Base-by-base conservation (phyloP, 2,888 invertebrate species). In the Magallana nippona region DNA sequence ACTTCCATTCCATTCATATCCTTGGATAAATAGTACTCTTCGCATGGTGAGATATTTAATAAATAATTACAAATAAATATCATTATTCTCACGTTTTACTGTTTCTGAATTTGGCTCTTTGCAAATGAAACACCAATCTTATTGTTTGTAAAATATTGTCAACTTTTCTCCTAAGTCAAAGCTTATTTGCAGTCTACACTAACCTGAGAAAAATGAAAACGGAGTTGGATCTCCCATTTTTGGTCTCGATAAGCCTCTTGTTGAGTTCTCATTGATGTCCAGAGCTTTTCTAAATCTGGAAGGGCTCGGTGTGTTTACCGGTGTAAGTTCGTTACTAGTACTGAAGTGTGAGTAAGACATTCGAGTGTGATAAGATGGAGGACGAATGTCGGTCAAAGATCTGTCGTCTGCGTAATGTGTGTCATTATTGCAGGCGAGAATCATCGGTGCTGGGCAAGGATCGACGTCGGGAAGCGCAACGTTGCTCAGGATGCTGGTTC, bases 261-360 rank as follows among this genome's bases (percentile, higher is more conserved):
- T 19, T 27, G 79, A 19, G 8, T 56, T 19, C 57, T 57, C 55
- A 3, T 19, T 44, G 55, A 55, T 56, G 17, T 15, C 13, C 57
- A 79, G 22, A 22, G 57, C 11, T 79, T 57, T 79, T 22, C 56
- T 57, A 27, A 56, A 22, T 57, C 79, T 79, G 1, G 56, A 57
- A 19, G 79, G 79, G 79, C 79, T 79, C 10, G 79, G 79, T 56
- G 79, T 57, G 56, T 57, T 79, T 22, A 79, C 79, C 11, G 79
- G 79, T n/a, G 79, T 79, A 19, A 79, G 15, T 3, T 57, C 79
- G 32, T 57, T 55, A 13, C 71, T 32, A 32, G 13, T 63, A 27
- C 3, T 27, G 2, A 13, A 32, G 32, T 71, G 71, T 27, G 22
- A 5, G 27, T 71, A 71, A 13, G 71, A 71, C 71, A 71, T 71